Evolutionary conservation across 2,888 invertebrate genomes (phyloP).

Genomic region (Tanypteryx hageni): DNA sequence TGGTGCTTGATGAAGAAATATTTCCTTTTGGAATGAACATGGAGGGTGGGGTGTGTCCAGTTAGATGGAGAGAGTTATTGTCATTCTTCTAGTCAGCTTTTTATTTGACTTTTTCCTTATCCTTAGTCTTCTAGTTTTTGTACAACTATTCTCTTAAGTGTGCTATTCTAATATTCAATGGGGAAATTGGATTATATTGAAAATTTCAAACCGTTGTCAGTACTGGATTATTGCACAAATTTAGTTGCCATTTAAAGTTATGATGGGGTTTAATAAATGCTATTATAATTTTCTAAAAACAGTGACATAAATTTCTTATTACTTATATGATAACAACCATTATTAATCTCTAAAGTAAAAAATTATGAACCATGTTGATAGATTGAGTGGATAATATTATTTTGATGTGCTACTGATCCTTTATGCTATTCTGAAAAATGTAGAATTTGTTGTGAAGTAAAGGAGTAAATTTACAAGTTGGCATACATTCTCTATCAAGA

Average conservation of each 20-base stretch:
- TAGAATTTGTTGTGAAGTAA: too few species aligned
- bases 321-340: too few species aligned
- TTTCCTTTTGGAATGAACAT: neutral
- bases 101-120: neutral
- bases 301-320: neutral
- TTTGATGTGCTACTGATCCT: neutral
- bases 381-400: constrained; percentile 24
- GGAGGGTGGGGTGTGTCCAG: neutral
- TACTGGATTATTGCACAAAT: too few species aligned
- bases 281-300: neutral
- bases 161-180: neutral
- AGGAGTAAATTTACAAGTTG: too few species aligned
- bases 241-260: too few species aligned
- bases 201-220: neutral
- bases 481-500: neutral
- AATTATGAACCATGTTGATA: constrained; percentile 7
- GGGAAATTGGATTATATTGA: neutral
- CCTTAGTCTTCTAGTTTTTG: neutral
- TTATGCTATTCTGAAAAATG: too few species aligned
- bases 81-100: neutral
- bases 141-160: neutral
- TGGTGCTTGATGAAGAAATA: too few species aligned
- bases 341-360: too few species aligned
- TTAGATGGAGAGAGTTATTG: neutral
- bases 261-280: too few species aligned